Evolutionary conservation across 2,797 vertebrate genomes (phyloP).

Genomic region (Pangasius larnaudii): DNA sequence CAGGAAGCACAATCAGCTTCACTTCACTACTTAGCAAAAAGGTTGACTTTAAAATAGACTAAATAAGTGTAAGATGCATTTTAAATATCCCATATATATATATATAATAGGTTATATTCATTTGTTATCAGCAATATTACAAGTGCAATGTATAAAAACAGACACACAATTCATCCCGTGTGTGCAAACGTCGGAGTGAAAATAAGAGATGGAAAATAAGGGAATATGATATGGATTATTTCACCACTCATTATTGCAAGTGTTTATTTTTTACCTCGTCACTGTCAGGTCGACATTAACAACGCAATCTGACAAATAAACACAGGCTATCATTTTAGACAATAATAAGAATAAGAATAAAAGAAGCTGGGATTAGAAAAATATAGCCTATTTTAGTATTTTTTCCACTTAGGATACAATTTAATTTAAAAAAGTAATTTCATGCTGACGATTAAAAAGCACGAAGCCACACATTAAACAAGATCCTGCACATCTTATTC

Average conservation of each 20-base stretch:
- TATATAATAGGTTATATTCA: not conserved
- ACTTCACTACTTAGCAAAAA: conserved; percentile 2
- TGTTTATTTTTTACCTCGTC: not conserved
- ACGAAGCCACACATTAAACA: not conserved
- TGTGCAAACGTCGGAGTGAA: not conserved
- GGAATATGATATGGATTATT: not conserved
- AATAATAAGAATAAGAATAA: not conserved
- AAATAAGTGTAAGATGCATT: not conserved
- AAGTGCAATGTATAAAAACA: not conserved
- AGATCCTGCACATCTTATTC: not conserved
- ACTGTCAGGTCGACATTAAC: not conserved
- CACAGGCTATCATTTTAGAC: not conserved
- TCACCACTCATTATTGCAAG: not conserved
- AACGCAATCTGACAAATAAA: not conserved
- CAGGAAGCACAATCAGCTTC: not conserved
- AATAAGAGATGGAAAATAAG: not conserved
- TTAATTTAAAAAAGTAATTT: not conserved
- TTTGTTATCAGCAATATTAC: not conserved
- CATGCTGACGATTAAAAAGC: not conserved
- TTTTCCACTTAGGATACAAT: not conserved
- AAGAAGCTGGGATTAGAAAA: not conserved
- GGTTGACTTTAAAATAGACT: not conserved
- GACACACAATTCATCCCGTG: not conserved
- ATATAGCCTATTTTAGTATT: not conserved
- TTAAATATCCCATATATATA: not conserved